phyloP scores from a whole-genome alignment of 1,140 invertebrate species.

The Sipha flava region DNA sequence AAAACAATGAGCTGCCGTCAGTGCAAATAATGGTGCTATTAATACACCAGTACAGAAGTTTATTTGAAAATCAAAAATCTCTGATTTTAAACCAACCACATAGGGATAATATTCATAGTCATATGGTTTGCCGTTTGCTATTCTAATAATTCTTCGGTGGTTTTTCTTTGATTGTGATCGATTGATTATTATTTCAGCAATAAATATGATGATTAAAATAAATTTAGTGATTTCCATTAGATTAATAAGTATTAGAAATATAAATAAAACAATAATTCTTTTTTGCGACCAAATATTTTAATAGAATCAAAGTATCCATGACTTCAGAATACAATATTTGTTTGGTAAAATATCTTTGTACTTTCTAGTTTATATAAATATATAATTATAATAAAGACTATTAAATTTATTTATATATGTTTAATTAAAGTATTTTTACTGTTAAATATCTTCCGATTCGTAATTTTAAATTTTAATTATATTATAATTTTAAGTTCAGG shows the following conservation, averaged over 20 bases:
- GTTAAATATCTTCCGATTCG: no score
- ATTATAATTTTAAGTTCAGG: no score
- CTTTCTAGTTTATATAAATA: no score
- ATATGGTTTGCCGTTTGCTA: not conserved
- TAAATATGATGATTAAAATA: not conserved
- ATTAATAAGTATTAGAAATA: not conserved
- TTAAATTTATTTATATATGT: no score
- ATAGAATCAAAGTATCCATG: no score
- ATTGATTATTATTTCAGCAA: not conserved
- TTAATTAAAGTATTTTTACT: no score
- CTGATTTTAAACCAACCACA: not conserved
- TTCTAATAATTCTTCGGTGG: not conserved
- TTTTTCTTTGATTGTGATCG: not conserved
- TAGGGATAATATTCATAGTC: not conserved
- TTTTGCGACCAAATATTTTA: not conserved
- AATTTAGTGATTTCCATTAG: not conserved
- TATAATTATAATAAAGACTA: no score
- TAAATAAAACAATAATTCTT: not conserved
- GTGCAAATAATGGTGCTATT: not conserved
- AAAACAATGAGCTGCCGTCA: slow-evolving; percentile 7
- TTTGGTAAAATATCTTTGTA: not conserved
- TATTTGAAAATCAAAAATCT: not conserved
- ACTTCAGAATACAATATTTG: not conserved
- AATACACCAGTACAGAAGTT: not conserved
- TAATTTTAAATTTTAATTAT: no score